These are phyloP conservation scores for Drosophila testacea DNA, from an alignment of 2,888 invertebrate genomes.

Conservation along the genomic window DNA sequence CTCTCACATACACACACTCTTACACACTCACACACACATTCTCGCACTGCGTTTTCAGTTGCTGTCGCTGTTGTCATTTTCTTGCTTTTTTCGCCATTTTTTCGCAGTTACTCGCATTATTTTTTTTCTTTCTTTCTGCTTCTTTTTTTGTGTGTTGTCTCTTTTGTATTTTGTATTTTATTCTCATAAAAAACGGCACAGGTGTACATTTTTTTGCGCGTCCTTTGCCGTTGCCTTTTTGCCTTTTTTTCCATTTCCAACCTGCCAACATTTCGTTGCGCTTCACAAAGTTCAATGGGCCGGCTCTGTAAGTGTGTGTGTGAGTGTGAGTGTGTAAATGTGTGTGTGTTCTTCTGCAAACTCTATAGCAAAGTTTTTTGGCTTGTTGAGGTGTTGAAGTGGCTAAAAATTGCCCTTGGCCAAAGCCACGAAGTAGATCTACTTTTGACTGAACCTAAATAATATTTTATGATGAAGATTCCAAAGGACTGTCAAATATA, in stretches of 20 bases:
- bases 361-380: slow-evolving; percentile 22
- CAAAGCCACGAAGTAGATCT: slow-evolving; percentile 10
- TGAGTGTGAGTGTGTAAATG: slow-evolving; percentile 14
- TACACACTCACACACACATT: slow-evolving; percentile 23
- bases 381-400: slow-evolving; percentile 66
- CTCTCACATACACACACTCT: slow-evolving; percentile 24
- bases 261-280: slow-evolving; percentile 79
- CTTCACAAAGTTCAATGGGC: slow-evolving; percentile 81
- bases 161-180: slow-evolving; percentile 62
- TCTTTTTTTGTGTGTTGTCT: slow-evolving; percentile 52
- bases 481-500: neutral
- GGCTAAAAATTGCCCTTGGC: slow-evolving; percentile 40
- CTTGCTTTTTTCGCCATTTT: slow-evolving; percentile 73
- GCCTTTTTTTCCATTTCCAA: slow-evolving; percentile 39
- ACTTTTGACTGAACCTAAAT: slow-evolving; percentile 2
- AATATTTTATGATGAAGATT: neutral
- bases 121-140: slow-evolving; percentile 23
- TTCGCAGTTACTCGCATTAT: slow-evolving; percentile 53
- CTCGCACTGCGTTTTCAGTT: slow-evolving; percentile 61
- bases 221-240: slow-evolving; percentile 72
- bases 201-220: slow-evolving; percentile 80
- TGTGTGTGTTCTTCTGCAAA: slow-evolving; percentile 14
- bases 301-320: slow-evolving; percentile 20
- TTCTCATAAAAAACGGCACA: slow-evolving; percentile 70
- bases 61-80: slow-evolving; percentile 72